phyloP scores from a whole-genome alignment of 1,140 invertebrate species.

The Drosophila nikananu region DNA sequence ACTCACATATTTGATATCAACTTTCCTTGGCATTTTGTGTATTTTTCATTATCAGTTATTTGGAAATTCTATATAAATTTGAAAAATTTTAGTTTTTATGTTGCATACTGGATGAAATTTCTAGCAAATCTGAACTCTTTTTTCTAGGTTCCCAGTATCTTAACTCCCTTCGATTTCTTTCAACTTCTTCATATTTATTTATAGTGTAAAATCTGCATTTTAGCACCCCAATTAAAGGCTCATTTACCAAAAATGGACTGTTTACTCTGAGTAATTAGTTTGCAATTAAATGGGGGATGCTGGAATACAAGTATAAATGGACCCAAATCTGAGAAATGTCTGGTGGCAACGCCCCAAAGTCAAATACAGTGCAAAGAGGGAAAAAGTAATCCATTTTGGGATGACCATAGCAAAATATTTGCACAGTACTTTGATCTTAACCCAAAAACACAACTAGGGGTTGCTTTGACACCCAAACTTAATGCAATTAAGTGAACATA shows the following conservation, averaged over 20 bases:
- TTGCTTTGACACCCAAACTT: constrained; percentile 51
- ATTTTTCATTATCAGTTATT: not conserved
- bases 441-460: constrained; percentile 48
- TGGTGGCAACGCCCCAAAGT: constrained; percentile 49
- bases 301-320: constrained; percentile 60
- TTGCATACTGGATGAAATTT: constrained; percentile 25
- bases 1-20: not conserved
- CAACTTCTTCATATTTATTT: constrained; percentile 3
- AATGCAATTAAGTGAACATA: constrained; percentile 84
- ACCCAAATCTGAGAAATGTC: constrained; percentile 66
- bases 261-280: constrained; percentile 73
- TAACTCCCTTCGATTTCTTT: not conserved
- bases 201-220: constrained; percentile 48
- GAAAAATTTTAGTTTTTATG: not conserved
- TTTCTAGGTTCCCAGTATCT: too few species aligned
- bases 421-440: constrained; percentile 76
- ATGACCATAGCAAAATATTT: constrained; percentile 58
- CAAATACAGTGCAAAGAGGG: constrained; percentile 33
- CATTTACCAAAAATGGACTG: constrained; percentile 26
- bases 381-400: constrained; percentile 48
- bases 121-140: not conserved
- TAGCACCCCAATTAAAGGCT: constrained; percentile 40
- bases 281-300: constrained; percentile 63
- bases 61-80: not conserved
- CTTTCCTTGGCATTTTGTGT: not conserved